Evolutionary conservation across 2,797 vertebrate genomes (phyloP), one percentile per base, ranked within the genome.

Genomic region (Parauchenoglanis punctatus): DNA sequence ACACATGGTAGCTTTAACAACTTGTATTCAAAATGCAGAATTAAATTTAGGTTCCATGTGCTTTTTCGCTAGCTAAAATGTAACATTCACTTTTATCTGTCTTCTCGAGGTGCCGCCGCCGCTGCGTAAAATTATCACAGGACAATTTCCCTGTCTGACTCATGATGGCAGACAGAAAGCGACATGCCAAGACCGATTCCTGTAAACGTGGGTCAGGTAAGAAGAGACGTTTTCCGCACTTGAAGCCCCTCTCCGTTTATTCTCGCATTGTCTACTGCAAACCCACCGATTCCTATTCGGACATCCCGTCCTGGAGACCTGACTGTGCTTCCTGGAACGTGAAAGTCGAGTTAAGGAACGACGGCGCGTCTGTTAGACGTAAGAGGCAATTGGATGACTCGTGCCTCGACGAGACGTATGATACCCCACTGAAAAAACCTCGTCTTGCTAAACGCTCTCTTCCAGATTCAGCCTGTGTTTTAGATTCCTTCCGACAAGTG

Each of bases 321-420:
- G 17, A 28, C 20, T 31, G 40, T 80, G 76, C 81, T 0, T 80
- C 89, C 1, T 86, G 77, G 54, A 90, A 88, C 52, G 76, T 91
- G 1, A 83, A 90, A 63, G 59, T 89, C 17, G 85, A 89, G 46
- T 84, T 91, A 2, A 23, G 76, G n/a, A 90, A 90, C 81, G 78
- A 54, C 82, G 23, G 18, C 25, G 3, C 15, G 1, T 54, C 52
- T 7, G 46, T 31, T 7, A n/a, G 54, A n/a, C 7, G 0, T 5
- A 92, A 92, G 68, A 83, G 91, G n/a, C 65, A 3, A 23, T 54
- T 88, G n/a, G 87, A 91, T 10, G 91, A 91, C 61, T 91, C 89
- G 0, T 88, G 85, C 68, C 86, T 91, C 17, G 91, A 92, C 40
- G 88, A 91, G 35, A 46, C 77, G 0, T 89, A 49, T 2, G 85